phyloP scores from a whole-genome alignment of 2,113 vertebrate genomes.

The Pogonocichla stellata region DNA sequence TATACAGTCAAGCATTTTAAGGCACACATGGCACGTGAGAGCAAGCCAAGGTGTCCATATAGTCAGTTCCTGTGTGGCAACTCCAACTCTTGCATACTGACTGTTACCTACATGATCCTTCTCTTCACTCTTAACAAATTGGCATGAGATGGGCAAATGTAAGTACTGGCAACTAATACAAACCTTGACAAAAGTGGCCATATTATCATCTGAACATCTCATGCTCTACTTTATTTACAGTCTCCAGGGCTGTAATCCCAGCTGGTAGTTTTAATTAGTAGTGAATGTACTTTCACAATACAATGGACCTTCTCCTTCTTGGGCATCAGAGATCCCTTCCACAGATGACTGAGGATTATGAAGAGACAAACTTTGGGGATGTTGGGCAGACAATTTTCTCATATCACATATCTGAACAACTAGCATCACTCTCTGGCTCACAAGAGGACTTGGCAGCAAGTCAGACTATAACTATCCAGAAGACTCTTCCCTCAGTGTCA shows the following conservation, averaged over 20 bases:
- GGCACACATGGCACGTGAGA: neutral
- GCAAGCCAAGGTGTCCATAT: neutral
- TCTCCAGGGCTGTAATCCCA: slow-evolving; percentile 29
- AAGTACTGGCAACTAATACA: neutral
- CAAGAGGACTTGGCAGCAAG: slow-evolving; percentile 23
- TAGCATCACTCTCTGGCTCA: neutral
- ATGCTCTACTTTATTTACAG: slow-evolving; percentile 29
- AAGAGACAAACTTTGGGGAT: slow-evolving; percentile 19
- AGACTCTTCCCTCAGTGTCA: slow-evolving; percentile 1
- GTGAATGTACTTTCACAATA: slow-evolving; percentile 40
- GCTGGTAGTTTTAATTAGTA: slow-evolving; percentile 42
- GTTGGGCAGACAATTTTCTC: neutral
- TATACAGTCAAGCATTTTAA: neutral
- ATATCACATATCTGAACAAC: slow-evolving; percentile 19
- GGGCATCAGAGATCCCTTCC: slow-evolving; percentile 12
- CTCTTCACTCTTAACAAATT: neutral
- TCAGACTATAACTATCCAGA: neutral
- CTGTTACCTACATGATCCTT: neutral
- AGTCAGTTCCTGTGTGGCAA: neutral
- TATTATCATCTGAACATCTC: slow-evolving; percentile 33
- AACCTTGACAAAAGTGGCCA: neutral
- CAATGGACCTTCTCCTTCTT: slow-evolving; percentile 36
- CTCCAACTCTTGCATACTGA: neutral
- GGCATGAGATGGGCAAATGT: slow-evolving; percentile 25
- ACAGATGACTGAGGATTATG: slow-evolving; percentile 21